Percentiles rank a stretch among this genome's conserved stretches.
Evolutionary conservation across 2,888 invertebrate genomes (phyloP).

Genomic region (Ectemnius continuus): DNA sequence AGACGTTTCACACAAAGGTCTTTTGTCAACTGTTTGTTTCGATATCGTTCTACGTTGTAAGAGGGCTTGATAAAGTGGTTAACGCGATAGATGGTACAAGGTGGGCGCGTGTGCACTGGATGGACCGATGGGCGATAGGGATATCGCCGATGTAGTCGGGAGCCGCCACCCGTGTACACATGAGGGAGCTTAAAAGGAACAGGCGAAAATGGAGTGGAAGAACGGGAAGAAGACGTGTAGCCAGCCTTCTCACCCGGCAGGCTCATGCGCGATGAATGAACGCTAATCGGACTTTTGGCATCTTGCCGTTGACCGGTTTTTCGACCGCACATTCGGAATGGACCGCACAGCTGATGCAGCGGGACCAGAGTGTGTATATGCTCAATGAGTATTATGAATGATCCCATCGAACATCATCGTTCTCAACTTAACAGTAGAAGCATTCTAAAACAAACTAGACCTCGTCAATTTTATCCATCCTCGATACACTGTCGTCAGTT

Average conservation of each 20-base stretch:
- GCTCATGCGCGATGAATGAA: slow-evolving; percentile 46
- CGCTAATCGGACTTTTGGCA: slow-evolving; percentile 48
- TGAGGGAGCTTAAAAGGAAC: slow-evolving; percentile 20
- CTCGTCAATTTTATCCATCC: too few species aligned
- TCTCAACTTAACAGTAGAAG: slow-evolving; percentile 18
- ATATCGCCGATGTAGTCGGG: slow-evolving; percentile 12
- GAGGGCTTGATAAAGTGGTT: slow-evolving; percentile 37
- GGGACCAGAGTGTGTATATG: slow-evolving; percentile 10
- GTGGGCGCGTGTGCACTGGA: background rate
- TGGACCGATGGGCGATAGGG: slow-evolving; percentile 17
- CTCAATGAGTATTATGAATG: slow-evolving; percentile 48
- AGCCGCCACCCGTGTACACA: slow-evolving; percentile 13
- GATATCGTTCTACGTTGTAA: slow-evolving; percentile 28
- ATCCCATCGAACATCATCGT: slow-evolving; percentile 23
- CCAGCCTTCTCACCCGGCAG: slow-evolving; percentile 11
- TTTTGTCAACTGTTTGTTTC: background rate
- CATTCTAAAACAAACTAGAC: too few species aligned
- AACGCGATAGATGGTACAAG: slow-evolving; percentile 18
- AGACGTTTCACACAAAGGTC: background rate
- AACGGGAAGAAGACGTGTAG: slow-evolving; percentile 3
- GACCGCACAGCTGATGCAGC: slow-evolving; percentile 9
- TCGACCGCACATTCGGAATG: slow-evolving; percentile 23
- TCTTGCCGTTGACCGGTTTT: slow-evolving; percentile 51
- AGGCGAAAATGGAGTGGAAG: background rate
- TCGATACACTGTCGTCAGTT: background rate